Base-by-base conservation (phyloP, 2,888 invertebrate genomes). In the Drosophila barbarae region DNA sequence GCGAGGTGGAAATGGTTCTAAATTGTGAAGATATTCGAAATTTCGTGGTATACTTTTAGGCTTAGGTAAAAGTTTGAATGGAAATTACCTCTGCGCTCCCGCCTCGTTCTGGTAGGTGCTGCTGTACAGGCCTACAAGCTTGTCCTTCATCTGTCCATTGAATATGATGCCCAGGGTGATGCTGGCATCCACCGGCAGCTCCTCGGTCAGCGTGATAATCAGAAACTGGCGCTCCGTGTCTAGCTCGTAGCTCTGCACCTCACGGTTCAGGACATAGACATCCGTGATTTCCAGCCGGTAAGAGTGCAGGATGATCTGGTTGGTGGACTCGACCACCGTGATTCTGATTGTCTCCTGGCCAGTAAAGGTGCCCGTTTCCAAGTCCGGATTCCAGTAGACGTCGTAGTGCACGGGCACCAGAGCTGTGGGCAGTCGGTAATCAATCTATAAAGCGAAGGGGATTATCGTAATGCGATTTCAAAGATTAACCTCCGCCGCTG, bases 1-100 rank as follows among this genome's bases (percentile, higher is more conserved):
- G 96, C 7, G 96, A 94, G 0, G 96, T 95, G 1, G 96, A 96
- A 87, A 98, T 94, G 41, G 91, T 91, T 75, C 96, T 96, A 86
- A 6, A 35, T 91, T 91, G 1, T 8, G n/a, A 8, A 8, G 2
- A 12, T 28, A 41, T 32, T n/a, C 12, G 1, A 12, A 35, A 4
- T 7, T 1, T 4, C 15, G 15, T 21, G 32, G 72, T 73, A 72
- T 79, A 65, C 66, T 69, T 71, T 71, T 53, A 54, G 76, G 74
- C 71, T 10, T 28, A 0, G 0, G 0, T 2, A 9, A 3, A 35
- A 8, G 5, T 3, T 4, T 10, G 88, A n/a, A n/a, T 12, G 5
- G 5, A n/a, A 7, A 36, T 88, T 75, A 91, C 93, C 91, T 91
- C 65, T 68, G 89, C 10, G 81, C 73, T 7, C 88, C 88, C 23